phyloP scores from a whole-genome alignment of 2,888 invertebrate species.

The Caenorhabditis sp. region DNA sequence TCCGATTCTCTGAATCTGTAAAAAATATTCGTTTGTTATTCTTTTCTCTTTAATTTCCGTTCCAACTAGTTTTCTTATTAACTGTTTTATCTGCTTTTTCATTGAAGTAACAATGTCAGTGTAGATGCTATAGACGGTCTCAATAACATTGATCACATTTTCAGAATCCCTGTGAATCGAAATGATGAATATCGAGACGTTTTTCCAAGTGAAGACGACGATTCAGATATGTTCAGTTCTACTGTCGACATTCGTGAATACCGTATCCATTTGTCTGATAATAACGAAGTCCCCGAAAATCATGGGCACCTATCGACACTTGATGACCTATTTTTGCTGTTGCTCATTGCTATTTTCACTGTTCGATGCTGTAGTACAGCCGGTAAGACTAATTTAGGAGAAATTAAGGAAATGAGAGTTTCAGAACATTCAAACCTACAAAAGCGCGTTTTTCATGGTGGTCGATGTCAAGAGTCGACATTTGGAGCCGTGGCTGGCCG shows the following conservation, averaged over 20 bases:
- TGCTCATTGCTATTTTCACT: slow-evolving; percentile 29
- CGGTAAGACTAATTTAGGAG: neutral
- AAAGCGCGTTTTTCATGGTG: slow-evolving; percentile 32
- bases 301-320: slow-evolving; percentile 55
- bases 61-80: too few species aligned
- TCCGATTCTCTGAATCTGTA: too few species aligned
- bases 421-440: slow-evolving; percentile 22
- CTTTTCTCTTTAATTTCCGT: too few species aligned
- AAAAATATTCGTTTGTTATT: neutral
- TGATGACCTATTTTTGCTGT: slow-evolving; percentile 51
- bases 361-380: slow-evolving; percentile 17
- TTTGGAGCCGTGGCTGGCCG: slow-evolving; percentile 1
- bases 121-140: too few species aligned
- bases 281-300: slow-evolving; percentile 50
- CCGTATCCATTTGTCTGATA: slow-evolving; percentile 34
- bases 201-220: neutral
- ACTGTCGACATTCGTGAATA: slow-evolving; percentile 23
- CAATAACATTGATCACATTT: too few species aligned
- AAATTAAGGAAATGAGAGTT: neutral
- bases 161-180: neutral
- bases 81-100: too few species aligned
- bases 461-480: slow-evolving; percentile 17
- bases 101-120: too few species aligned
- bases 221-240: slow-evolving; percentile 12
- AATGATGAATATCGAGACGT: slow-evolving; percentile 2